These are phyloP conservation scores for Pararge aegeria DNA, from an alignment of 1,140 invertebrate genomes.

Conservation along the genomic window DNA sequence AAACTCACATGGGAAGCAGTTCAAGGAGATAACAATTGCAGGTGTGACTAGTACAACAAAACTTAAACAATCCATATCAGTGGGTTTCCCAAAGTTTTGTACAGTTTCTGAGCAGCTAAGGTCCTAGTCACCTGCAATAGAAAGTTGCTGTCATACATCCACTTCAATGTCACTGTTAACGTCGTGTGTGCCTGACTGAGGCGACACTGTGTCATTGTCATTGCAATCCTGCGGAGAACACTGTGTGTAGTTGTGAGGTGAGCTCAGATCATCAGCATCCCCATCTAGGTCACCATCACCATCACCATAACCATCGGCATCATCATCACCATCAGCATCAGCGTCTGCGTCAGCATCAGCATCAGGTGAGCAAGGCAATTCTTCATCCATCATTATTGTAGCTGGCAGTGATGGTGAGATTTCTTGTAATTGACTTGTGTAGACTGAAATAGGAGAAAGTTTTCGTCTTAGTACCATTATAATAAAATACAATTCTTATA, in stretches of 20 bases:
- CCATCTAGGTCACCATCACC: too few species aligned
- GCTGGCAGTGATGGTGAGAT: slow-evolving; percentile 70
- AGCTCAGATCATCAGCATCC: slow-evolving; percentile 46
- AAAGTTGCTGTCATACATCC: slow-evolving; percentile 70
- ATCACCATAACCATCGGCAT: too few species aligned
- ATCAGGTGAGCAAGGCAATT: slow-evolving; percentile 51
- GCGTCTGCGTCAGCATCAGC: too few species aligned
- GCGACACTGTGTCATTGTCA: slow-evolving; percentile 46
- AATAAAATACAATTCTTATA: too few species aligned
- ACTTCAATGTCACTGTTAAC: slow-evolving; percentile 68
- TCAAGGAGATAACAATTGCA: not conserved
- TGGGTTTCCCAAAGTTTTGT: not conserved
- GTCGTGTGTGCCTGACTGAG: slow-evolving; percentile 54
- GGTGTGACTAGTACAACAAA: not conserved
- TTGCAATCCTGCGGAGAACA: slow-evolving; percentile 49
- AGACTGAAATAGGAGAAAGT: slow-evolving; percentile 56
- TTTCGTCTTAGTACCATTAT: too few species aligned
- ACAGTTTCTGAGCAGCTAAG: not conserved
- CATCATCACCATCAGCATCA: too few species aligned
- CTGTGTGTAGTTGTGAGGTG: slow-evolving; percentile 53
- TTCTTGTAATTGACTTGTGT: slow-evolving; percentile 75
- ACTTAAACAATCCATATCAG: not conserved
- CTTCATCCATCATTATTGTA: slow-evolving; percentile 76
- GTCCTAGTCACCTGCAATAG: slow-evolving; percentile 53
- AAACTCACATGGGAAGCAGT: not conserved